Evolutionary conservation across 2,888 invertebrate genomes (phyloP).

Genomic region (Actias luna): DNA sequence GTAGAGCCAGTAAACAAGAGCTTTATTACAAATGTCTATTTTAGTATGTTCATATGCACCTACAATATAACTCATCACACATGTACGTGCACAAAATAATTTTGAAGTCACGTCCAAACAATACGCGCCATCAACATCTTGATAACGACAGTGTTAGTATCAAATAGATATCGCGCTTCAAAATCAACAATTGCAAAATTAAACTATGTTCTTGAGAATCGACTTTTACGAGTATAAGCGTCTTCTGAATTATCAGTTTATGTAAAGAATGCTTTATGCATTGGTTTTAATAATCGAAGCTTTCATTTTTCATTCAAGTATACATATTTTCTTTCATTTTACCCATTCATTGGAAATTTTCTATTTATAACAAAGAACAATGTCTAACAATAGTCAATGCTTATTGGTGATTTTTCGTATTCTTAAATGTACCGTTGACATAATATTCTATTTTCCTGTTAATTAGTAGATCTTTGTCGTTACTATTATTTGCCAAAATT

Average conservation of each 20-base stretch:
- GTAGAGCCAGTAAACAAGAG: slow-evolving; percentile 16
- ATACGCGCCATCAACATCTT: slow-evolving; percentile 37
- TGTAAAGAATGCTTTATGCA: not conserved
- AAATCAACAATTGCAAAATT: slow-evolving; percentile 9
- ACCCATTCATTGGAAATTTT: no score
- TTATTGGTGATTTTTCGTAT: no score
- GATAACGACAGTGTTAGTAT: slow-evolving; percentile 17
- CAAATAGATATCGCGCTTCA: slow-evolving; percentile 9
- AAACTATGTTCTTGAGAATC: not conserved
- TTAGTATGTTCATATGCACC: slow-evolving; percentile 11
- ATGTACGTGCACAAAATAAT: slow-evolving; percentile 17
- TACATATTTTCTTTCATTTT: no score
- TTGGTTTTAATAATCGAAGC: not conserved
- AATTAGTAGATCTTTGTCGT: no score
- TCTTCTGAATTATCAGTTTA: not conserved
- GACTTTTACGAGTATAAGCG: not conserved
- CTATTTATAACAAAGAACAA: no score
- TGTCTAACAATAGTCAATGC: no score
- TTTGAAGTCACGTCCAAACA: slow-evolving; percentile 31
- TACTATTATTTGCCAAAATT: no score
- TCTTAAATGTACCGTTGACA: no score
- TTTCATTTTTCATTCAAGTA: no score
- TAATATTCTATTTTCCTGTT: no score
- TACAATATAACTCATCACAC: slow-evolving; percentile 19
- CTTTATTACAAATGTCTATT: slow-evolving; percentile 15